phyloP scores from a whole-genome alignment of 2,888 invertebrate genomes.

The Cybosia mesomella region DNA sequence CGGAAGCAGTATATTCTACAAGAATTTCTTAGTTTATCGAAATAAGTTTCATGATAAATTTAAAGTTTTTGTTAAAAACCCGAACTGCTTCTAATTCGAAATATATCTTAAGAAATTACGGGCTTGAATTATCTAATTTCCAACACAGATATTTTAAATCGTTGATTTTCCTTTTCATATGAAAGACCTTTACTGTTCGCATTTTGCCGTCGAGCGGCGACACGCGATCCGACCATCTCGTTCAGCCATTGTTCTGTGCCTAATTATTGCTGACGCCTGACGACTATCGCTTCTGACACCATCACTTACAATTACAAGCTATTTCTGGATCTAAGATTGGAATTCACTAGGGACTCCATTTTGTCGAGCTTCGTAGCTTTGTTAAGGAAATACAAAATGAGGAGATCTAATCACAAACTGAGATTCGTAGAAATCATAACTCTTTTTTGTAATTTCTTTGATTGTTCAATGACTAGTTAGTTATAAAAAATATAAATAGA shows the following conservation, averaged over 20 bases:
- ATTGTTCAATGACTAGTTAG: background rate
- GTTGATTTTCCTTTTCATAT: background rate
- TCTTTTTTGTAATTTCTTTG: background rate
- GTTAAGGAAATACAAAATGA: background rate
- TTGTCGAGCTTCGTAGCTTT: background rate
- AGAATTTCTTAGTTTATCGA: too few relatives aligned
- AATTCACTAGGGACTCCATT: slow-evolving; percentile 2
- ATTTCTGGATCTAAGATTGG: slow-evolving; percentile 23
- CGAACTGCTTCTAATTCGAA: background rate
- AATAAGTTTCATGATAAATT: too few relatives aligned
- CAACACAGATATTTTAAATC: background rate
- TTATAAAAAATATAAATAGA: too few relatives aligned
- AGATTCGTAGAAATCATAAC: background rate
- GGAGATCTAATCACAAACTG: background rate
- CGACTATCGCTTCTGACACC: slow-evolving; percentile 45
- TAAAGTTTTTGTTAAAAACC: too few relatives aligned
- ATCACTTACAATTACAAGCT: slow-evolving; percentile 41
- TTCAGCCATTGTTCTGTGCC: slow-evolving; percentile 51
- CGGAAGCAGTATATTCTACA: too few relatives aligned
- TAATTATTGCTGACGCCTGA: slow-evolving; percentile 61
- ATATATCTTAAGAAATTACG: background rate
- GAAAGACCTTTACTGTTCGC: slow-evolving; percentile 26
- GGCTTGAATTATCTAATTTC: too few relatives aligned
- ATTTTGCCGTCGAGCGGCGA: slow-evolving; percentile 39
- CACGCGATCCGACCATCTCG: slow-evolving; percentile 69